Base-by-base conservation (phyloP, 1,140 invertebrate genomes). In the Plectrocnemia conspersa region DNA sequence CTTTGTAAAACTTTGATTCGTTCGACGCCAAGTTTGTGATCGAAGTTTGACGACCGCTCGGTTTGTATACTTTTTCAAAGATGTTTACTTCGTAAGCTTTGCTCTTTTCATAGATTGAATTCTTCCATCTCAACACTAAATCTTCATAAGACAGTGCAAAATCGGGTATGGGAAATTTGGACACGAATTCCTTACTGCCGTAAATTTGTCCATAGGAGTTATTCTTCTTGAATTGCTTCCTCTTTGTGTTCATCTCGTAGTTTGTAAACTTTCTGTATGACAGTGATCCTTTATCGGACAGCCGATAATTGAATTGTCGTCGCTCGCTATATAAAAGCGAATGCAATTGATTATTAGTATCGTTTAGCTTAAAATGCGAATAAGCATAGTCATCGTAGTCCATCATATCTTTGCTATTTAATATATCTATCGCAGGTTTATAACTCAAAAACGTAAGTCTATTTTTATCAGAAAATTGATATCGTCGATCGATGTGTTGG, bases 81-180 rank as follows among this genome's bases (percentile, higher is more conserved):
- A 62, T 58, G 4, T 47, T 58, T 4, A 46, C 45, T 13, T 61
- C 55, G 19, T 32, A 44, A 22, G 25, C 35, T 41, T 59, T 62
- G 32, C 19, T 53, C 19, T 55, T 56, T 33, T 62, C 60, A 22
- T 59, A 56, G 5, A 62, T 42, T n/a, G 24, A 10, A 54, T 54
- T 63, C 53, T 61, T 63, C 58, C 62, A 52, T 32, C 61, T 58
- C 52, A 52, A 48, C 38, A 53, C 56, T 40, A 56, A 63, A 61
- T 54, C 64, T 36, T 65, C 64, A 27, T 66, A 65, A 19, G 65
- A 54, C 44, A 66, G 52, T 29, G 65, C 68, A 58, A 70, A 68
- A 62, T 68, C 65, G 6, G 68, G 68, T 33, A 45, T 13, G 27
- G 23, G 53, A 58, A 59, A 55, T 59, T 63, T 52, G 40, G 63